Conservation (phyloP, 1,140 invertebrate genomes). For the Caenorhabditis latens region DNA sequence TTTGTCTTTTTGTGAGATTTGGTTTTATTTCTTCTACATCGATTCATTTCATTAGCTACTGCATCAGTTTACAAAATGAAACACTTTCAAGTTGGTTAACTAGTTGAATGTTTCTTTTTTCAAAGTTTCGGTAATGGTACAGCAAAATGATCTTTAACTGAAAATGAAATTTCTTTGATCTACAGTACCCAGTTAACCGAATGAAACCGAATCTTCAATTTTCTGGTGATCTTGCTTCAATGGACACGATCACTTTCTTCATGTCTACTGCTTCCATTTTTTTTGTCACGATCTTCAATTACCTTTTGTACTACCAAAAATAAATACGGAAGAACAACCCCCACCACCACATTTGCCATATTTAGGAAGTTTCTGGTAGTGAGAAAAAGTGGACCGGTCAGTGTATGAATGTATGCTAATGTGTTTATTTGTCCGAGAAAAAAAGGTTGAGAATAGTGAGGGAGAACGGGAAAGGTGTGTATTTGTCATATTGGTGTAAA, state of each 20-base stretch:
- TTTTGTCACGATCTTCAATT: constrained; percentile 30
- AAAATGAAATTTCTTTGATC: too few relatives aligned
- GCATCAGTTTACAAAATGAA: neutral
- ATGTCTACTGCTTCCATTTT: too few relatives aligned
- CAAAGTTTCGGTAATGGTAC: too few relatives aligned
- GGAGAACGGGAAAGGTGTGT: constrained; percentile 37
- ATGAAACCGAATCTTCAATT: neutral
- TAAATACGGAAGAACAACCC: neutral
- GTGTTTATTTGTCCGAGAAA: constrained; percentile 50
- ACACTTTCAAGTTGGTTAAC: neutral
- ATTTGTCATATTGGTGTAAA: constrained; percentile 52
- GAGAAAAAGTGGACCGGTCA: constrained; percentile 24
- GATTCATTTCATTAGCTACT: neutral
- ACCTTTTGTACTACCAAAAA: neutral
- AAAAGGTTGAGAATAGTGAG: neutral
- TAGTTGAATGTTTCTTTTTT: too few relatives aligned
- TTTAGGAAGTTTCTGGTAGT: constrained; percentile 21
- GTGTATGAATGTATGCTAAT: constrained; percentile 52
- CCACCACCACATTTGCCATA: neutral
- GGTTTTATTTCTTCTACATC: constrained; percentile 13
- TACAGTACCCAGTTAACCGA: too few relatives aligned
- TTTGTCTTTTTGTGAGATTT: neutral
- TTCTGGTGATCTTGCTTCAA: neutral
- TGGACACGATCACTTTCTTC: constrained; percentile 16
- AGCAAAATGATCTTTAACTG: too few relatives aligned